Percentiles rank a stretch among this genome's conserved stretches.
phyloP scores from a whole-genome alignment of 1,140 invertebrate genomes.

The Carposina sasakii region DNA sequence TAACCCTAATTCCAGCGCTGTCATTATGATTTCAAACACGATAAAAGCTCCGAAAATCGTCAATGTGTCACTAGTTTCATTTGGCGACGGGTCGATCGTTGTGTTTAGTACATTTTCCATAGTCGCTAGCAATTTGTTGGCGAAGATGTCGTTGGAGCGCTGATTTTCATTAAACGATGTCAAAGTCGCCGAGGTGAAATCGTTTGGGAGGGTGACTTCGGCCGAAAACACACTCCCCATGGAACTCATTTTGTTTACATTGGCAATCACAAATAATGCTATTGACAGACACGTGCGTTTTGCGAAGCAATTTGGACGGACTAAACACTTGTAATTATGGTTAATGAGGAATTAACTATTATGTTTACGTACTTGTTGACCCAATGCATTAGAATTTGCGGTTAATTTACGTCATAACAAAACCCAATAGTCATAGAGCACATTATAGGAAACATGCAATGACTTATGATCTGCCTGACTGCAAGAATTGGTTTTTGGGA shows the following conservation, averaged over 20 bases:
- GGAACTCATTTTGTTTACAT: slow-evolving; percentile 19
- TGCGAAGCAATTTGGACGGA: too few species aligned
- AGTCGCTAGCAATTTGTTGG: slow-evolving; percentile 2
- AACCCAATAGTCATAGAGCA: slow-evolving; percentile 10
- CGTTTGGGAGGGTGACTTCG: background rate
- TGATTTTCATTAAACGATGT: slow-evolving; percentile 15
- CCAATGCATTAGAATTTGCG: slow-evolving; percentile 33
- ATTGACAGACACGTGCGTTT: too few species aligned
- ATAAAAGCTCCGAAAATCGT: slow-evolving; percentile 42
- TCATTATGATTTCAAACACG: slow-evolving; percentile 52
- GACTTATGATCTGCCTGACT: slow-evolving; percentile 7
- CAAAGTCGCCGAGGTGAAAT: slow-evolving; percentile 1
- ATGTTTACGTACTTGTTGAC: slow-evolving; percentile 31
- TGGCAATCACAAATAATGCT: too few species aligned
- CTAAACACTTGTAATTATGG: slow-evolving; percentile 4
- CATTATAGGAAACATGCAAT: slow-evolving; percentile 17
- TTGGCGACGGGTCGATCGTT: slow-evolving; percentile 11
- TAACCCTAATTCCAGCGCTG: slow-evolving; percentile 43
- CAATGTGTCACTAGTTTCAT: slow-evolving; percentile 19
- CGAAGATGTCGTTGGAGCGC: slow-evolving; percentile 1
- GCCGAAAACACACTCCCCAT: slow-evolving; percentile 10
- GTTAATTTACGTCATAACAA: slow-evolving; percentile 39
- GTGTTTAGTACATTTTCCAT: slow-evolving; percentile 14
- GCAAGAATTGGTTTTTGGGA: slow-evolving; percentile 11
- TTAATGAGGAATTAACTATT: slow-evolving; percentile 48